Evolutionary conservation across 2,113 vertebrate species (phyloP).

Genomic region (Prochilodus magdalenae): DNA sequence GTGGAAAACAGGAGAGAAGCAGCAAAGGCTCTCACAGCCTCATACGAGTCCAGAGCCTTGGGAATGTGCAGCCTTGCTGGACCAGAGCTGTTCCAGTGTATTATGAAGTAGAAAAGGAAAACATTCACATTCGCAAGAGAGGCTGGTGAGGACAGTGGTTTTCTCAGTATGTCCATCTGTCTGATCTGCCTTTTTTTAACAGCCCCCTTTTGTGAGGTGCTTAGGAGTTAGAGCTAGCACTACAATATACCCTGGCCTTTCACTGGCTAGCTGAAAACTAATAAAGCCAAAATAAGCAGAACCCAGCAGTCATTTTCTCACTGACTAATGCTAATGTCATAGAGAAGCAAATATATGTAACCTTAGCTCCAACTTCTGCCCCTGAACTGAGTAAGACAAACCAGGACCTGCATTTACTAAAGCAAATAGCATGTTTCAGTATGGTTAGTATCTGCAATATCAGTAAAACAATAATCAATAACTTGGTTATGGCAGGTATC

Average conservation of each 20-base stretch:
- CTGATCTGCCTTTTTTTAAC: constrained; percentile 14
- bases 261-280: constrained; percentile 2
- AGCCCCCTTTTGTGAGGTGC: not conserved
- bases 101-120: constrained; percentile 51
- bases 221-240: not conserved
- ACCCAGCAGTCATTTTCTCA: constrained; percentile 18
- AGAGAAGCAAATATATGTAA: not conserved
- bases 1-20: constrained; percentile 17
- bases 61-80: constrained; percentile 3
- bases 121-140: constrained; percentile 54
- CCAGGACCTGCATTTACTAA: constrained; percentile 32
- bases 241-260: constrained; percentile 4
- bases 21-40: constrained; percentile 29
- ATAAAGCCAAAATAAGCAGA: not conserved
- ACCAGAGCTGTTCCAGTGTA: constrained; percentile 57
- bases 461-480: not conserved
- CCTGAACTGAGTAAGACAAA: constrained; percentile 30
- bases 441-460: constrained; percentile 12
- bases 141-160: constrained; percentile 23
- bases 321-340: constrained; percentile 13
- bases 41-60: constrained; percentile 9
- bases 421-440: not conserved
- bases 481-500: constrained; percentile 13
- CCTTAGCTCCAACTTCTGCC: not conserved
- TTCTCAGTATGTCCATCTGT: constrained; percentile 10